A percentile compares a stretch with the other conserved stretches of the same genome.
Evolutionary conservation across 1,140 invertebrate species (phyloP).

Genomic region (Scaptomyza graminum): DNA sequence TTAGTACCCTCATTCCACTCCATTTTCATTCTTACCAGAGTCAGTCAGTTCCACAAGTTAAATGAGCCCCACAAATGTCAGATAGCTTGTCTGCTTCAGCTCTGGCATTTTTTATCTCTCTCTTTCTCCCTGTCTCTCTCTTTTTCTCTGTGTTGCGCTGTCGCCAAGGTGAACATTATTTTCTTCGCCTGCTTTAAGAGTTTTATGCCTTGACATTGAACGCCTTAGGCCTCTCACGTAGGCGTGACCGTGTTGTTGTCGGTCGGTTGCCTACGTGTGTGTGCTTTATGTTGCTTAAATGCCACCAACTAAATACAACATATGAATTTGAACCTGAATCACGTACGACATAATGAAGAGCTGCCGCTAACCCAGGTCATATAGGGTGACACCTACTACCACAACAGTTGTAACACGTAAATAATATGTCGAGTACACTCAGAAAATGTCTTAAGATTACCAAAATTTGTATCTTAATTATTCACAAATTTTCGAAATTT

Average conservation of each 20-base stretch:
- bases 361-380: neutral
- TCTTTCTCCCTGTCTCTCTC: too few relatives aligned
- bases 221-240: constrained; percentile 37
- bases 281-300: constrained; percentile 65
- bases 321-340: constrained; percentile 62
- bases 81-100: constrained; percentile 28
- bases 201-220: constrained; percentile 69
- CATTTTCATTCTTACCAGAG: neutral
- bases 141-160: neutral
- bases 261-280: constrained; percentile 9
- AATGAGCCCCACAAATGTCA: constrained; percentile 67
- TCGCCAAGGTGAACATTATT: constrained; percentile 48
- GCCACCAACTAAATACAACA: constrained; percentile 52
- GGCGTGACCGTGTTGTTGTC: constrained; percentile 8
- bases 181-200: constrained; percentile 53
- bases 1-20: constrained; percentile 32
- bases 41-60: constrained; percentile 26
- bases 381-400: constrained; percentile 5
- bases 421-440: constrained; percentile 46
- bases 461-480: neutral
- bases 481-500: too few relatives aligned
- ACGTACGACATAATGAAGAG: constrained; percentile 59
- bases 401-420: constrained; percentile 48
- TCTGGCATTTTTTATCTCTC: neutral
- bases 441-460: neutral